Conservation (phyloP, 2,113 vertebrate genomes). For the Ellobius talpinus region DNA sequence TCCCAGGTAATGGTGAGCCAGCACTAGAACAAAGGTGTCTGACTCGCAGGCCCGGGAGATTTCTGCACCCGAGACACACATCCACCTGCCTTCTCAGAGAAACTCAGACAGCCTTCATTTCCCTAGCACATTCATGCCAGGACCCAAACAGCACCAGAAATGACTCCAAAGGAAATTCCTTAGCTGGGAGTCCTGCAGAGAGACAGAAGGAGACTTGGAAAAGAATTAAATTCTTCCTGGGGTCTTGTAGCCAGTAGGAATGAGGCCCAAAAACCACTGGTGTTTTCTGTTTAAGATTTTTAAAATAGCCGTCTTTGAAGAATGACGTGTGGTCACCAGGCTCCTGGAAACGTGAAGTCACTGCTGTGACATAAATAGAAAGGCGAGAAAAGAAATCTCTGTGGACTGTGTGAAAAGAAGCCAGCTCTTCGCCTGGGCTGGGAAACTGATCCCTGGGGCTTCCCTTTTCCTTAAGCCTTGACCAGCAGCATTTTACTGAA, state of each 20-base stretch:
- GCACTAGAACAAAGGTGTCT: not conserved
- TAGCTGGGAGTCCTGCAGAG: slow-evolving; percentile 55
- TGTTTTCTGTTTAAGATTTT: slow-evolving; percentile 66
- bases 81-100: not conserved
- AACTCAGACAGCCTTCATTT: slow-evolving; percentile 42
- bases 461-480: not conserved
- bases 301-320: slow-evolving; percentile 73
- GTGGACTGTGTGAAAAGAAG: not conserved
- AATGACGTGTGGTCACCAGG: slow-evolving; percentile 42
- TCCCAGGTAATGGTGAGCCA: not conserved
- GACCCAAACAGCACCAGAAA: not conserved
- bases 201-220: slow-evolving; percentile 74
- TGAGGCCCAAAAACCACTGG: slow-evolving; percentile 70
- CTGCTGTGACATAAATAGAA: slow-evolving; percentile 54
- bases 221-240: slow-evolving; percentile 63
- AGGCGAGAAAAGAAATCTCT: slow-evolving; percentile 30
- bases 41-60: not conserved
- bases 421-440: not conserved
- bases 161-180: slow-evolving; percentile 72
- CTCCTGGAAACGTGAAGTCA: slow-evolving; percentile 66
- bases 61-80: not conserved
- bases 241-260: slow-evolving; percentile 62
- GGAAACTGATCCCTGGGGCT: not conserved
- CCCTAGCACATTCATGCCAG: slow-evolving; percentile 26
- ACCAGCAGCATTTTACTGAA: not conserved